A percentile compares a stretch with the other conserved stretches of the same genome.
These are phyloP conservation scores for Drosophila kepulauana DNA, from an alignment of 1,140 invertebrate genomes.

Conservation along the genomic window DNA sequence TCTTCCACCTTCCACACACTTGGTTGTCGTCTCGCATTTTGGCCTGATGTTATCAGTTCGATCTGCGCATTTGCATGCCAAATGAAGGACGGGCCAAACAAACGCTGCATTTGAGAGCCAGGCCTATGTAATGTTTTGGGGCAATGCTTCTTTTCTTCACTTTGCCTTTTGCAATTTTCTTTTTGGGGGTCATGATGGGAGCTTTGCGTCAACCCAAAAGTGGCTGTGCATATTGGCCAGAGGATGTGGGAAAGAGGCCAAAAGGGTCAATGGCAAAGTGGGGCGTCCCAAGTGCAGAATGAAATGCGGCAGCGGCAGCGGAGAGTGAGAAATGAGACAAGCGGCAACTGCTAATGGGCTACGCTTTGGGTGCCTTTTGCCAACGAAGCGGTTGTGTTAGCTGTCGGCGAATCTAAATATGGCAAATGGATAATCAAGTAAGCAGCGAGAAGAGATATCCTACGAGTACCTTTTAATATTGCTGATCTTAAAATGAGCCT, in stretches of 20 bases:
- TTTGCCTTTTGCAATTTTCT: slow-evolving; percentile 36
- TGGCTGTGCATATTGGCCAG: slow-evolving; percentile 64
- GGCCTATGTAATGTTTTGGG: slow-evolving; percentile 38
- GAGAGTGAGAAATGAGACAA: slow-evolving; percentile 22
- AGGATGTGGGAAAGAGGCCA: slow-evolving; percentile 57
- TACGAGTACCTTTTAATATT: neutral
- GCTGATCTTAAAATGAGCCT: too few species aligned
- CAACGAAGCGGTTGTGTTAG: neutral
- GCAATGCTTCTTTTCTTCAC: slow-evolving; percentile 37
- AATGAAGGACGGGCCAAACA: slow-evolving; percentile 64
- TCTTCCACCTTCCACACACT: neutral
- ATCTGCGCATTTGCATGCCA: slow-evolving; percentile 81
- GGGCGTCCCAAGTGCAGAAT: slow-evolving; percentile 8
- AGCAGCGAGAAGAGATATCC: neutral
- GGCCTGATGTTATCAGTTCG: slow-evolving; percentile 81
- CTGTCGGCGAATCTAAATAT: neutral
- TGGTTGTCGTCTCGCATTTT: slow-evolving; percentile 33
- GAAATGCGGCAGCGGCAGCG: neutral
- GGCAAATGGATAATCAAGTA: neutral
- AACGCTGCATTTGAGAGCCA: neutral
- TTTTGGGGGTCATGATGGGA: slow-evolving; percentile 67
- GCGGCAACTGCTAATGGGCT: slow-evolving; percentile 35
- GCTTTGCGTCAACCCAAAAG: slow-evolving; percentile 69
- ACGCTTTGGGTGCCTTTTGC: slow-evolving; percentile 17
- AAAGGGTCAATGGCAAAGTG: slow-evolving; percentile 48